These are phyloP conservation scores for Dendrolimus pini DNA, from an alignment of 2,888 invertebrate genomes.

Conservation along the genomic window DNA sequence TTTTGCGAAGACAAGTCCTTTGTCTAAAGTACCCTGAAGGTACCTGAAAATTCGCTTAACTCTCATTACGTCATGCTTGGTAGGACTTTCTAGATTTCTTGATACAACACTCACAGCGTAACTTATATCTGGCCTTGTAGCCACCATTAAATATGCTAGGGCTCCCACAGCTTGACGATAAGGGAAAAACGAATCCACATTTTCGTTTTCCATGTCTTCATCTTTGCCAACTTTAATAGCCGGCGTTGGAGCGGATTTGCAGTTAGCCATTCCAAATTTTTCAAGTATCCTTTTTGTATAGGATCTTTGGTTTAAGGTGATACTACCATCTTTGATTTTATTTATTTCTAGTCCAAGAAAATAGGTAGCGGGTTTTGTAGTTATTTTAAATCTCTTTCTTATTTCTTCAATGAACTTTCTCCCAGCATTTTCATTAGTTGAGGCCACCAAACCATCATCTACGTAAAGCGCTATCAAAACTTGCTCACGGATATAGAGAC, in stretches of 20 bases:
- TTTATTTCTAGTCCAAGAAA: too few relatives aligned
- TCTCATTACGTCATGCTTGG: neutral
- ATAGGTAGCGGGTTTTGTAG: too few relatives aligned
- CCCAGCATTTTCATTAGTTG: neutral
- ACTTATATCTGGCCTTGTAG: neutral
- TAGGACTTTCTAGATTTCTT: neutral
- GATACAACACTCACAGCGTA: constrained; percentile 1
- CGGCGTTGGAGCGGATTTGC: constrained; percentile 2
- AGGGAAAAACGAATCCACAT: constrained; percentile 1
- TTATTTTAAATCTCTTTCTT: neutral
- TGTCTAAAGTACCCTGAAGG: constrained; percentile 1
- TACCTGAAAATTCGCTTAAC: constrained; percentile 7
- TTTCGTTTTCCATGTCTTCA: neutral
- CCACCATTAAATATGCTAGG: neutral
- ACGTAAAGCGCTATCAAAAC: neutral
- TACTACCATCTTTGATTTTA: too few relatives aligned
- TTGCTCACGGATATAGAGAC: constrained; percentile 1
- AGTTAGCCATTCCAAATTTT: constrained; percentile 3
- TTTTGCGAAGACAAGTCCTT: too few relatives aligned
- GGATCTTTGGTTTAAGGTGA: too few relatives aligned
- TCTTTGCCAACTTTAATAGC: neutral
- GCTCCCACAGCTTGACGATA: constrained; percentile 1
- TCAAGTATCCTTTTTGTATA: too few relatives aligned
- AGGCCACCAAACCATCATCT: neutral
- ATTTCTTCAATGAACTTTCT: neutral